A percentile compares a stretch with the other conserved stretches of the same genome.
phyloP scores from a whole-genome alignment of 1,140 invertebrate genomes.

The Hypsibius dujardini region DNA sequence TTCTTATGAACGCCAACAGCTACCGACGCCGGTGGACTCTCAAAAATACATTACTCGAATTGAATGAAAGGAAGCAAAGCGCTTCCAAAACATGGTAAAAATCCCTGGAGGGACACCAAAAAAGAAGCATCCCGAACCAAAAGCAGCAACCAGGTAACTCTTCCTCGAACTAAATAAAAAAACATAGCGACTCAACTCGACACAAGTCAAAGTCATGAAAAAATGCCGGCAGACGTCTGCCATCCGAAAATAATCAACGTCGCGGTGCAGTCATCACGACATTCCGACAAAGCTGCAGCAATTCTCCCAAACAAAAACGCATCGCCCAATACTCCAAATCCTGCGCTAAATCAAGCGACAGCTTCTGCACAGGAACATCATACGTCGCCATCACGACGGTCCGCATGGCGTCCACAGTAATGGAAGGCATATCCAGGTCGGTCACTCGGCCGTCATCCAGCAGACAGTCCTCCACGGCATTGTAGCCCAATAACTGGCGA shows the following conservation, averaged over 20 bases:
- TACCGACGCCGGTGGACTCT: too few relatives aligned
- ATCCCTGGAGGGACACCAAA: too few relatives aligned
- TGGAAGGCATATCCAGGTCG: neutral
- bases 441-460: neutral
- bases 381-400: conserved; percentile 9
- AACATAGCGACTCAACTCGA: too few relatives aligned
- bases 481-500: conserved; percentile 10
- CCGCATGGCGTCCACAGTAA: neutral
- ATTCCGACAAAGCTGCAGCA: neutral
- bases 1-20: too few relatives aligned
- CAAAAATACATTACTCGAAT: too few relatives aligned
- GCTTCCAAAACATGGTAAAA: too few relatives aligned
- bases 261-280: neutral
- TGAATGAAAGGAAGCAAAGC: too few relatives aligned
- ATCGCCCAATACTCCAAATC: neutral
- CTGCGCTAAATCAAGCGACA: neutral
- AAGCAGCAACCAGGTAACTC: too few relatives aligned
- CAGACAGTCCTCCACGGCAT: neutral
- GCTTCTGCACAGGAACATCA: conserved; percentile 7
- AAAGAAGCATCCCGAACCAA: too few relatives aligned
- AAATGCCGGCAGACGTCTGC: too few relatives aligned
- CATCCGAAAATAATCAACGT: neutral
- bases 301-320: conserved; percentile 2
- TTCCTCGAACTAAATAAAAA: too few relatives aligned
- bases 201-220: too few relatives aligned